Base-by-base conservation (phyloP, 2,888 invertebrate genomes). In the Hypsopygia costalis region DNA sequence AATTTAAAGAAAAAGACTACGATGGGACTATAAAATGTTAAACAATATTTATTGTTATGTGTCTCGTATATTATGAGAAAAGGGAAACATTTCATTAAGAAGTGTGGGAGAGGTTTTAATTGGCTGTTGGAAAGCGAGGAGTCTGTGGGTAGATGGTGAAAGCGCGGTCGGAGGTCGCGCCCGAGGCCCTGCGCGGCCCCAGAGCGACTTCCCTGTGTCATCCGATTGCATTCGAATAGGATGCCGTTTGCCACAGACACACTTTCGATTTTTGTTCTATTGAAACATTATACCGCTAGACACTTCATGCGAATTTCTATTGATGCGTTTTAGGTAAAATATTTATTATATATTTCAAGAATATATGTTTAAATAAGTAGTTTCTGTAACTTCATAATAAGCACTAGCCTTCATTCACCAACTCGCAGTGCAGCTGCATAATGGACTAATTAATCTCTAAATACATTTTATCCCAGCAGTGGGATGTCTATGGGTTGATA, bases 101-200 rank as follows among this genome's bases (percentile, higher is more conserved):
- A 22, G 33, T 38, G 30, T 34, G 38, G 48, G 49, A 43, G 48
- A 50, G 43, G 43, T 46, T 47, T 52, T 57, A 57, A 60, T 64
- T 57, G 58, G 52, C 52, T 58, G 25, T 25, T 25, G 53, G 61
- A 62, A 61, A 60, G 54, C 55, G 55, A 47, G 51, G 46, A 40
- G 47, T 44, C 36, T 44, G 62, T 63, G 61, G 64, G 63, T 53
- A 60, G 57, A 57, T 49, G 62, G 78, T 64, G 79, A 80, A 80
- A 79, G 79, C 56, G 63, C 57, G 75, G 71, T 71, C 72, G 59
- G 52, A 72, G 78, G 76, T 75, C 72, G 65, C 44, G 57, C 49
- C 50, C 51, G 49, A 44, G 55, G 57, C 54, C 42, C 49, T 41
- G 54, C 16, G 16, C 2, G 16, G 16, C 52, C 43, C 46, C 52